Percentiles rank a stretch among this genome's conserved stretches.
Conservation (phyloP, 1,140 invertebrate species). For the Heliothis virescens region DNA sequence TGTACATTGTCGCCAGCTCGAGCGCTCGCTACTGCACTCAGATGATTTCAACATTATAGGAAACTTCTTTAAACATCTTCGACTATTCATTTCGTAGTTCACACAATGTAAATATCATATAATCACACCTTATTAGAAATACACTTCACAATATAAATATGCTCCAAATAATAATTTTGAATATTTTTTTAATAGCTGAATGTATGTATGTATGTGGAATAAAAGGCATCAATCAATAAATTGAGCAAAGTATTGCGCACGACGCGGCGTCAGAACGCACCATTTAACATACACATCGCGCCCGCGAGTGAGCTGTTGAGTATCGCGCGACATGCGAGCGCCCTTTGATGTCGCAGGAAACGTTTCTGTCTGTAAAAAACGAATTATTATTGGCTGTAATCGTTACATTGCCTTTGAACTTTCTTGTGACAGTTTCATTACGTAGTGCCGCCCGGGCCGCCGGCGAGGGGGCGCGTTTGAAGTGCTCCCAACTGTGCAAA, state of each 20-base stretch:
- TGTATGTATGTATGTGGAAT: too few relatives aligned
- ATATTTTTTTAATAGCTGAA: too few relatives aligned
- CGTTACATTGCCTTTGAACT: constrained; percentile 55
- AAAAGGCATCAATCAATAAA: neutral
- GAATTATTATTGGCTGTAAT: constrained; percentile 59
- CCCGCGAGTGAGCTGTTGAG: constrained; percentile 44
- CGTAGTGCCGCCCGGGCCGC: neutral
- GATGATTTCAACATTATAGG: constrained; percentile 30
- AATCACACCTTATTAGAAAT: too few relatives aligned
- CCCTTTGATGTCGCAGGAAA: constrained; percentile 57
- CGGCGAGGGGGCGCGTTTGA: neutral
- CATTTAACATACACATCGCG: constrained; percentile 41
- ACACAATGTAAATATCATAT: neutral
- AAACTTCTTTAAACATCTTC: constrained; percentile 31
- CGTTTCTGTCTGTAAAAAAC: constrained; percentile 52
- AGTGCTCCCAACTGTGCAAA: neutral
- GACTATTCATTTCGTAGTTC: neutral
- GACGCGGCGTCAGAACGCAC: constrained; percentile 16
- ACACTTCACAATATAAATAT: too few relatives aligned
- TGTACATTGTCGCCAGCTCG: constrained; percentile 40
- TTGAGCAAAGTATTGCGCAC: constrained; percentile 7
- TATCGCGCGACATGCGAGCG: constrained; percentile 44
- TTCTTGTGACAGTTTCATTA: constrained; percentile 50
- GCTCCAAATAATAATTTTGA: too few relatives aligned
- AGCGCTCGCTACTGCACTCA: constrained; percentile 22